A percentile compares a stretch with the other conserved stretches of the same genome.
These are phyloP conservation scores for Apotomis capreana DNA, from an alignment of 2,888 invertebrate genomes.

Conservation along the genomic window DNA sequence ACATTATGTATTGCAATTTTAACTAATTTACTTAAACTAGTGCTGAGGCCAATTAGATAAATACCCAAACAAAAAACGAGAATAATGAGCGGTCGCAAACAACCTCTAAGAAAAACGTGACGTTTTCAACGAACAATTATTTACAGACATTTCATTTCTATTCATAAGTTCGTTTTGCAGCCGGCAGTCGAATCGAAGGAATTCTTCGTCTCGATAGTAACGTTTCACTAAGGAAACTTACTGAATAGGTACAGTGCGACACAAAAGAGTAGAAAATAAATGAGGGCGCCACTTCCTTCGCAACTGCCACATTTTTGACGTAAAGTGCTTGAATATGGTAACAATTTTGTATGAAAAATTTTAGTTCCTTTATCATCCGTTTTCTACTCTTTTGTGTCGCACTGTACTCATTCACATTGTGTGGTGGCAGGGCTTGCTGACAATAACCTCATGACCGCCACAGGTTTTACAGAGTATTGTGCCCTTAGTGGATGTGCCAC, in stretches of 20 bases:
- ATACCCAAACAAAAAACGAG: neutral
- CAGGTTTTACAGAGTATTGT: no score
- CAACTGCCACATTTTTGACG: no score
- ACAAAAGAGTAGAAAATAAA: no score
- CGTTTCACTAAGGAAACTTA: constrained; percentile 7
- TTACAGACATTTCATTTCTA: constrained; percentile 1
- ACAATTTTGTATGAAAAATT: no score
- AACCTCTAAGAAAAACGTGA: neutral
- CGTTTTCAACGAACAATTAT: neutral
- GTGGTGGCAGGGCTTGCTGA: neutral
- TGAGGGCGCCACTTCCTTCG: no score
- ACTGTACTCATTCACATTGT: constrained; percentile 28
- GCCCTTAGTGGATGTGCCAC: no score
- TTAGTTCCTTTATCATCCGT: no score
- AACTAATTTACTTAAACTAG: neutral
- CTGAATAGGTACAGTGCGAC: constrained; percentile 2
- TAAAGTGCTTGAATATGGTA: no score
- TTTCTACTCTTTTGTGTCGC: no score
- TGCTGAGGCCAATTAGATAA: neutral
- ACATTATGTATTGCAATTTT: no score
- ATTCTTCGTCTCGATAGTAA: neutral
- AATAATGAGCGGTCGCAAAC: neutral
- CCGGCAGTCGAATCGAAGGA: constrained; percentile 18
- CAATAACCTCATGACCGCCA: no score
- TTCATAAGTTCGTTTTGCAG: constrained; percentile 20